phyloP scores from a whole-genome alignment of 2,797 vertebrate species.

The Picus viridis region DNA sequence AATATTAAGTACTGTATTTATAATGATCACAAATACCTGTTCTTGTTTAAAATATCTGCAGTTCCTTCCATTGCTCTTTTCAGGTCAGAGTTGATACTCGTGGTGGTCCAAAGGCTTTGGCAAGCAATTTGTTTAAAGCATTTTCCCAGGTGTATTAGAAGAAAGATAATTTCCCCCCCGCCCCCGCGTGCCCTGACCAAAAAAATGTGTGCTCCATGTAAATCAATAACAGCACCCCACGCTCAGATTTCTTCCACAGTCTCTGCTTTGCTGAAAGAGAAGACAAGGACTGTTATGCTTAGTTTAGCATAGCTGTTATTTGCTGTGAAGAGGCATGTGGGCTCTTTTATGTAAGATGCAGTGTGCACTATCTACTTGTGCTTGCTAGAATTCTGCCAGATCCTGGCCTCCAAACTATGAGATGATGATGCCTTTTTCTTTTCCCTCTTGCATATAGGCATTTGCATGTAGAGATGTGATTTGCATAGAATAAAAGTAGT shows the following conservation, averaged over 20 bases:
- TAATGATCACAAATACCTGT: not conserved
- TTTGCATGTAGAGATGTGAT: not conserved
- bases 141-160: not conserved
- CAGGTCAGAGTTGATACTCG: not conserved
- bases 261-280: not conserved
- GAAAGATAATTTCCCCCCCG: not conserved
- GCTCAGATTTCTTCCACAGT: slow-evolving; percentile 19
- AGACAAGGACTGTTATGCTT: not conserved
- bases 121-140: not conserved
- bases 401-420: not conserved
- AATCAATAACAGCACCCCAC: not conserved
- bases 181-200: not conserved
- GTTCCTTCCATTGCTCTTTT: not conserved
- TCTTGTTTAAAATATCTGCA: not conserved
- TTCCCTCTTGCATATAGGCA: not conserved
- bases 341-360: slow-evolving; percentile 1
- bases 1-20: not conserved
- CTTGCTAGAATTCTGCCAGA: not conserved
- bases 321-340: not conserved
- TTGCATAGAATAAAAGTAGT: not conserved
- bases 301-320: slow-evolving; percentile 18
- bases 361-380: not conserved
- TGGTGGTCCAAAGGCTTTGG: not conserved
- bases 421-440: not conserved
- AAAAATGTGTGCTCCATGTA: not conserved